These are phyloP conservation scores for chimpanzee (Pan troglodytes) DNA, from an alignment of 2,113 vertebrate species.

Conservation along the genomic window NHGRI_mPanTro3-v2.1_pri NC_072412.2:41766001-41766500, in stretches of 20 bases:
- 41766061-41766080: no score
- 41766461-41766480: fast-evolving
- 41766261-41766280: background rate
- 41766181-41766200: background rate
- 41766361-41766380: background rate
- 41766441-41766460: background rate
- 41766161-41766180: no score
- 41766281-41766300: background rate
- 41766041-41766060: no score
- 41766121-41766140: no score
- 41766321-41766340: background rate
- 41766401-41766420: background rate
- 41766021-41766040: no score
- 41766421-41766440: background rate
- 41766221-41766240: background rate
- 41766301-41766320: background rate
- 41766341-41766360: background rate
- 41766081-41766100: no score
- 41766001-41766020: no score
- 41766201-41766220: background rate
- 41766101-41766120: no score
- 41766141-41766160: no score
- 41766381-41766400: background rate
- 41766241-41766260: no score
- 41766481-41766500: fast-evolving